These are phyloP conservation scores for Baccha elongata DNA, from an alignment of 2,888 invertebrate genomes.

Conservation along the genomic window DNA sequence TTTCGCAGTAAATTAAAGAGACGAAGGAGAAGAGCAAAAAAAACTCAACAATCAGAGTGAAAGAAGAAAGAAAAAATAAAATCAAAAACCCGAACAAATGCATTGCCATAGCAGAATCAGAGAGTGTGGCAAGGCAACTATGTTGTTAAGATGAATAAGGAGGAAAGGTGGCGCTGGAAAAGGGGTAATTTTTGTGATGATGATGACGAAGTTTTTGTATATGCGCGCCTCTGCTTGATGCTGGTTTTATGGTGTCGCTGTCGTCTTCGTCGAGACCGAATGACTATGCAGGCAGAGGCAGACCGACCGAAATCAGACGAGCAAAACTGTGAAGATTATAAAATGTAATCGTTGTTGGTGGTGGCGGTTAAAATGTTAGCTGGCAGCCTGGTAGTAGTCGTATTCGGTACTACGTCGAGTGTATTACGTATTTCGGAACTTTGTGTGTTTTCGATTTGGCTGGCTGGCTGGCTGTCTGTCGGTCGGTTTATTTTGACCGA, in stretches of 20 bases:
- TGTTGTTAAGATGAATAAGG: slow-evolving; percentile 1
- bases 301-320: slow-evolving; percentile 49
- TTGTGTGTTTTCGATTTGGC: slow-evolving; percentile 26
- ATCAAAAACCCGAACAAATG: slow-evolving; percentile 62
- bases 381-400: slow-evolving; percentile 68
- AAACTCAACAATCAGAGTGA: neutral
- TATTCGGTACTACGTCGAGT: slow-evolving; percentile 68
- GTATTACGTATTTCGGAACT: slow-evolving; percentile 71
- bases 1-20: slow-evolving; percentile 57
- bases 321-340: slow-evolving; percentile 51
- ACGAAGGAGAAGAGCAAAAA: slow-evolving; percentile 22
- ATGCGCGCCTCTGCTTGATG: slow-evolving; percentile 47
- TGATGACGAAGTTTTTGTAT: slow-evolving; percentile 48
- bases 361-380: slow-evolving; percentile 47
- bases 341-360: slow-evolving; percentile 41
- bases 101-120: slow-evolving; percentile 53
- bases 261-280: slow-evolving; percentile 39
- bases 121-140: slow-evolving; percentile 14
- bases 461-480: slow-evolving; percentile 9
- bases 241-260: slow-evolving; percentile 42
- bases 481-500: slow-evolving; percentile 72
- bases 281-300: slow-evolving; percentile 40
- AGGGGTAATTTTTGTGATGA: slow-evolving; percentile 38
- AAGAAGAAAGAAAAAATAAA: slow-evolving; percentile 32
- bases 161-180: neutral